Evolutionary conservation across 2,113 vertebrate species (phyloP).

Genomic region (Datnioides undecimradiatus): DNA sequence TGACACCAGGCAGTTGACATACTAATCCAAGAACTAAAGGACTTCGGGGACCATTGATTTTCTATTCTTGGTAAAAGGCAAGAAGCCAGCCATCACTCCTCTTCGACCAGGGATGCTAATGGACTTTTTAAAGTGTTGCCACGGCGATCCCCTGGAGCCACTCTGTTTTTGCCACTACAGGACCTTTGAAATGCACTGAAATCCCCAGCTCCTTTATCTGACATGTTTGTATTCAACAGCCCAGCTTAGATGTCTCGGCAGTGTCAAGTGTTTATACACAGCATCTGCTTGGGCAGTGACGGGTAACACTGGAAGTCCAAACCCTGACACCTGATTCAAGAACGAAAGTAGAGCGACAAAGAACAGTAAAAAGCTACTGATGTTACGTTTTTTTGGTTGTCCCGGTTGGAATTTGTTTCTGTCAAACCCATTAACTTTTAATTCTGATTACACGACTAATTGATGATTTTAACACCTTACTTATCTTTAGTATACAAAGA

Average conservation of each 20-base stretch:
- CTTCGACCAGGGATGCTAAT: constrained; percentile 70
- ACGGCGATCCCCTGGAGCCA: constrained; percentile 38
- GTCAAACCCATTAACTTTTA: no score
- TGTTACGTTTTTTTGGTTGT: no score
- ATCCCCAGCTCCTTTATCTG: constrained; percentile 44
- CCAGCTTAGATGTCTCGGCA: constrained; percentile 5
- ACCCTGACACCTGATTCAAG: constrained; percentile 1
- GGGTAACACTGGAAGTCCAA: constrained; percentile 1
- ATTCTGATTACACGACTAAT: no score
- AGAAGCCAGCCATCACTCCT: constrained; percentile 67
- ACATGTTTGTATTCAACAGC: constrained; percentile 57
- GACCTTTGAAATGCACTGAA: constrained; percentile 39
- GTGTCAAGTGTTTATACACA: constrained; percentile 20
- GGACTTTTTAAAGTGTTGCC: constrained; percentile 70
- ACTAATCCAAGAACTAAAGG: constrained; percentile 78
- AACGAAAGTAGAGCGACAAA: background rate
- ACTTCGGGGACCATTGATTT: constrained; percentile 78
- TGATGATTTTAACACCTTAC: background rate
- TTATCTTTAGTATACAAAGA: background rate
- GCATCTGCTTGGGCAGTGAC: constrained; percentile 4
- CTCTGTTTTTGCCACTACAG: constrained; percentile 47
- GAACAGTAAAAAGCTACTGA: background rate
- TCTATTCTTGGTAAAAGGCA: constrained; percentile 68
- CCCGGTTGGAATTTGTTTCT: no score
- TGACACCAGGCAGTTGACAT: constrained; percentile 75